Percentiles rank a stretch among this genome's conserved stretches.
Evolutionary conservation across 2,797 vertebrate species (phyloP).

Genomic region (Takifugu ocellatus): DNA sequence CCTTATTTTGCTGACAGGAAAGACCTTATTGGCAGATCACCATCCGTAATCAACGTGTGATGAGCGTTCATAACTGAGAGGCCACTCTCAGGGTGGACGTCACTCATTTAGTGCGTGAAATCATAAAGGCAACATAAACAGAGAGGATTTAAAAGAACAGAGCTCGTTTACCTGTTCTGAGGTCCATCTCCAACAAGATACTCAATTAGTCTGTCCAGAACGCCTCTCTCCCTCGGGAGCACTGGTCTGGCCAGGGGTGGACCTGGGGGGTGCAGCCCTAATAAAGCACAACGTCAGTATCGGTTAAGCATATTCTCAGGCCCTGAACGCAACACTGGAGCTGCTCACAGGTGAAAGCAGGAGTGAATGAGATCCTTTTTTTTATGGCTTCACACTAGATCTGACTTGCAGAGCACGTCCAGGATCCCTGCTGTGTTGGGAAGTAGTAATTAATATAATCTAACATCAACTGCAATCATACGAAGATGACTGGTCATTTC

Average conservation of each 20-base stretch:
- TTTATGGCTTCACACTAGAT: conserved; percentile 70
- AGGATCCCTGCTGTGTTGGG: conserved; percentile 81
- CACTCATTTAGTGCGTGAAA: too few species aligned
- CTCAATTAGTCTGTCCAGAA: conserved; percentile 92
- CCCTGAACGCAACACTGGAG: conserved; percentile 27
- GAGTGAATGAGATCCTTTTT: conserved; percentile 43
- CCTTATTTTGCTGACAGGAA: conserved; percentile 14
- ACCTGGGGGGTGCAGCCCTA: conserved; percentile 96
- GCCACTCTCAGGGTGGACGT: too few species aligned
- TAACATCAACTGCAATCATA: conserved; percentile 97
- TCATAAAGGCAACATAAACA: neutral
- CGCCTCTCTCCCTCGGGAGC: conserved; percentile 89
- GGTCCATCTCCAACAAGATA: conserved; percentile 98
- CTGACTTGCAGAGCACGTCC: conserved; percentile 77
- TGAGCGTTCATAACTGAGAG: too few species aligned
- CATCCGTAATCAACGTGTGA: neutral
- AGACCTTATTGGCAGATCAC: conserved; percentile 1
- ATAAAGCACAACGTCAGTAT: conserved; percentile 45
- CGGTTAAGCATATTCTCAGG: conserved; percentile 27
- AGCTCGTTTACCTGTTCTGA: conserved; percentile 88
- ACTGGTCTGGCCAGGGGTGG: conserved; percentile 93
- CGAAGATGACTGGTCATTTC: conserved; percentile 95
- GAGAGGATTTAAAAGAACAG: neutral
- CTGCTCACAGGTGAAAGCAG: conserved; percentile 11
- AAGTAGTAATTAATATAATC: conserved; percentile 94